Evolutionary conservation across 2,888 invertebrate genomes (phyloP).

Genomic region (Clivina fossor): DNA sequence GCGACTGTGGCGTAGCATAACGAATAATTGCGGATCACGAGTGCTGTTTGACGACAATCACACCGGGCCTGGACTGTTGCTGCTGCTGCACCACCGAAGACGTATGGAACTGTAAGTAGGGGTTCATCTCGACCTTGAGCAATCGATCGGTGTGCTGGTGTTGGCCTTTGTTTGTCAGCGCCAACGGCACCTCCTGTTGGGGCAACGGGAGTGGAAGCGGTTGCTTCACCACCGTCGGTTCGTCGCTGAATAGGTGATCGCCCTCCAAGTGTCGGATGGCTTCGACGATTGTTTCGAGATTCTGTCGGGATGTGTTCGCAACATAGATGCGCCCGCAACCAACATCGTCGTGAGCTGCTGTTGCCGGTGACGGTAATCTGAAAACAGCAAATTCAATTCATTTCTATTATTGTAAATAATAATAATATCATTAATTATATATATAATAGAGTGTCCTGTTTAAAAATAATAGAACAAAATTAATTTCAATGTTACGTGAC

Average conservation of each 20-base stretch:
- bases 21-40: constrained; percentile 67
- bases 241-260: constrained; percentile 87
- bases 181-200: constrained; percentile 51
- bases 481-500: too few relatives aligned
- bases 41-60: constrained; percentile 84
- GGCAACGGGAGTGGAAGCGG: constrained; percentile 64
- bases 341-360: constrained; percentile 53
- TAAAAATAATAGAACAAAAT: too few relatives aligned
- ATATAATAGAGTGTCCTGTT: too few relatives aligned
- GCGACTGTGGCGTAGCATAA: constrained; percentile 43
- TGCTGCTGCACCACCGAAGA: constrained; percentile 52
- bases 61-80: constrained; percentile 80
- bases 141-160: constrained; percentile 41
- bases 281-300: constrained; percentile 96
- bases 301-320: constrained; percentile 83
- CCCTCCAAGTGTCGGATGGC: constrained; percentile 98
- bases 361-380: constrained; percentile 65
- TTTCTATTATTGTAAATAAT: constrained; percentile 40
- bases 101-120: constrained; percentile 64
- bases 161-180: constrained; percentile 40
- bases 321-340: constrained; percentile 55
- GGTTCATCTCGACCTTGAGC: constrained; percentile 62
- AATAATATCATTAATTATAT: too few relatives aligned
- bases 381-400: too few relatives aligned
- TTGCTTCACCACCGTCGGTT: constrained; percentile 54